phyloP scores from a whole-genome alignment of 2,888 invertebrate species.

The Ectemnius lituratus region DNA sequence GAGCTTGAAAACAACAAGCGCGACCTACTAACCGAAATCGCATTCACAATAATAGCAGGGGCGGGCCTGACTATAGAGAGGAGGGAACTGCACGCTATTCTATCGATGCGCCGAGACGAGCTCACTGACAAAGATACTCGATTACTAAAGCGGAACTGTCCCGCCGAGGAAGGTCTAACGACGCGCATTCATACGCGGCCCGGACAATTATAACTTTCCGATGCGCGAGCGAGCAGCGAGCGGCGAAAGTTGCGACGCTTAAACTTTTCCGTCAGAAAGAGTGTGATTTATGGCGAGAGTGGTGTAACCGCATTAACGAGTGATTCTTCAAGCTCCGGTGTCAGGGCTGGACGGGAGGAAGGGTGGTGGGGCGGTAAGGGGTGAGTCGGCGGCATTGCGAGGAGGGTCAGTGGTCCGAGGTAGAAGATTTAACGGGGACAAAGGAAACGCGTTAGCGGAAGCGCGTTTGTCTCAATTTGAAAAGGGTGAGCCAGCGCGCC shows the following conservation, averaged over 20 bases:
- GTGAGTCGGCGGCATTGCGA: too few relatives aligned
- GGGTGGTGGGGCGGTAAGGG: not conserved
- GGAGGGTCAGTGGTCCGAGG: slow-evolving; percentile 1
- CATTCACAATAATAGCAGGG: slow-evolving; percentile 24
- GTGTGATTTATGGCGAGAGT: not conserved
- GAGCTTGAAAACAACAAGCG: slow-evolving; percentile 1
- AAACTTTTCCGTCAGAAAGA: not conserved
- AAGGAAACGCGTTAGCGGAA: slow-evolving; percentile 45
- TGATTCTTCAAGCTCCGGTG: slow-evolving; percentile 1
- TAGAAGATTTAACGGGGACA: slow-evolving; percentile 26
- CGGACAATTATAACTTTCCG: too few relatives aligned
- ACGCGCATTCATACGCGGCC: slow-evolving; percentile 3
- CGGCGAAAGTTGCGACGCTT: too few relatives aligned
- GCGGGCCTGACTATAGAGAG: too few relatives aligned
- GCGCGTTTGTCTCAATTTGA: slow-evolving; percentile 51
- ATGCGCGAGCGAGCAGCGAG: too few relatives aligned
- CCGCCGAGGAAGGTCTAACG: slow-evolving; percentile 18
- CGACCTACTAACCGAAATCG: slow-evolving; percentile 12
- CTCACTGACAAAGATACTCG: too few relatives aligned
- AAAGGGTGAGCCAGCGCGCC: slow-evolving; percentile 11
- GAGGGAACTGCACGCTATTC: too few relatives aligned
- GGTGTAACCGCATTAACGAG: not conserved
- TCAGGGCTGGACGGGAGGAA: not conserved
- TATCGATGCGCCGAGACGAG: too few relatives aligned
- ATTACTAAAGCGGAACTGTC: too few relatives aligned